Evolutionary conservation across 1,140 invertebrate species (phyloP).

Genomic region (Zaprionus davidi): DNA sequence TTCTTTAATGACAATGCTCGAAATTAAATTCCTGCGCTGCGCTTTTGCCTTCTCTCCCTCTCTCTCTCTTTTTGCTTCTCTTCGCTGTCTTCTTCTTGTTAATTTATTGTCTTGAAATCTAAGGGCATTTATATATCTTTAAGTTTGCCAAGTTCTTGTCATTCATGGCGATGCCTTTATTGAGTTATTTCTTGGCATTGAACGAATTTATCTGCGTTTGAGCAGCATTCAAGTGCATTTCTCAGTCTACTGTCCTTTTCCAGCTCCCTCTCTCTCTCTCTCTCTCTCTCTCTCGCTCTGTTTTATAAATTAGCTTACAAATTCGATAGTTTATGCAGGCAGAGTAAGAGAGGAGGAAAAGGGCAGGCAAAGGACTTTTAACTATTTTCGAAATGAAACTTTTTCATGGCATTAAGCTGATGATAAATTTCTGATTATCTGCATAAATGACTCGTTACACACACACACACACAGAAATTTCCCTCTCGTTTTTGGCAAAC

Average conservation of each 20-base stretch:
- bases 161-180: conserved; percentile 64
- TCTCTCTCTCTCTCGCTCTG: conserved; percentile 1
- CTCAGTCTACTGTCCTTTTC: background rate
- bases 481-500: conserved; percentile 33
- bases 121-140: conserved; percentile 59
- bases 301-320: conserved; percentile 64
- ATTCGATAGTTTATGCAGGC: conserved; percentile 47
- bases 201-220: conserved; percentile 50
- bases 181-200: conserved; percentile 67
- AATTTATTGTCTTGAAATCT: conserved; percentile 70
- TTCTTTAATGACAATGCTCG: conserved; percentile 49
- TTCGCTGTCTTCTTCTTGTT: conserved; percentile 27
- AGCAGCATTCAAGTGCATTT: conserved; percentile 40
- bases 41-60: conserved; percentile 34
- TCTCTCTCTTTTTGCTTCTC: background rate
- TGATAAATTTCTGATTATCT: conserved; percentile 52
- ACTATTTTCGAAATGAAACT: conserved; percentile 28
- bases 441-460: conserved; percentile 52
- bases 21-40: conserved; percentile 63
- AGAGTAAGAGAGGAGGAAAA: background rate
- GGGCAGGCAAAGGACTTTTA: conserved; percentile 28
- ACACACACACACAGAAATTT: background rate
- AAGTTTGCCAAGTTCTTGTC: conserved; percentile 77
- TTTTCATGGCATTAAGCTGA: conserved; percentile 7
- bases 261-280: conserved; percentile 3